Percentiles rank a stretch among this genome's conserved stretches.
These are phyloP conservation scores for Trichechus manatus DNA, from an alignment of 2,113 vertebrate genomes.

Conservation along the genomic window DNA sequence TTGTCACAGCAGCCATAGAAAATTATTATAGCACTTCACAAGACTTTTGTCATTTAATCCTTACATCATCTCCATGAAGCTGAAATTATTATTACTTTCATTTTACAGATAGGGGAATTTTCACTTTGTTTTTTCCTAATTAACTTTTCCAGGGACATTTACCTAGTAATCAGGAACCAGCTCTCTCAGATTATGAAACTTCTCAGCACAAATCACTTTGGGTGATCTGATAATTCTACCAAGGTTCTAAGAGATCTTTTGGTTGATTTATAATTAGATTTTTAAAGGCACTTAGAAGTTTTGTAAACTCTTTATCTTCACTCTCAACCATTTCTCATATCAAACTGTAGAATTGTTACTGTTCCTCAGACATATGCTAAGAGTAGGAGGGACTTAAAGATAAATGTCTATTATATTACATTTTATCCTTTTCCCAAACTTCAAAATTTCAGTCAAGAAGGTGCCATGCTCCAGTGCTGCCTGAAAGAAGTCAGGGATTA, in stretches of 20 bases:
- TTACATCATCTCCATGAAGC: neutral
- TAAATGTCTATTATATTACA: slow-evolving; percentile 46
- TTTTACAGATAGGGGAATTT: neutral
- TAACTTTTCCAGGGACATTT: slow-evolving; percentile 29
- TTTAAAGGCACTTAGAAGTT: slow-evolving; percentile 60
- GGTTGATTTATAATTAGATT: slow-evolving; percentile 38
- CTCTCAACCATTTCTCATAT: slow-evolving; percentile 17
- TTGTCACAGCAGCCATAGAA: neutral
- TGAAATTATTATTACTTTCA: neutral
- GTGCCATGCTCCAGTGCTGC: neutral
- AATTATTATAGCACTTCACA: neutral
- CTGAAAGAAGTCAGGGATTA: slow-evolving; percentile 55
- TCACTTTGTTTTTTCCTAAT: neutral
- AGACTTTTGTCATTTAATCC: neutral
- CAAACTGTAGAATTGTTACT: neutral
- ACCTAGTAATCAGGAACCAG: neutral
- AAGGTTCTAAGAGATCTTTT: neutral
- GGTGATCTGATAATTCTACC: slow-evolving; percentile 2
- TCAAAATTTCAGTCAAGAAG: slow-evolving; percentile 30
- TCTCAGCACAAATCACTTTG: neutral
- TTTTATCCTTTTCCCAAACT: slow-evolving; percentile 52
- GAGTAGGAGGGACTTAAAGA: slow-evolving; percentile 56
- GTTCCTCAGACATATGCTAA: slow-evolving; percentile 55
- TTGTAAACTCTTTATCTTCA: slow-evolving; percentile 1
- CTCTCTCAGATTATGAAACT: neutral